Conservation (phyloP, 1,140 invertebrate genomes). For the Drosophila orosa region DNA sequence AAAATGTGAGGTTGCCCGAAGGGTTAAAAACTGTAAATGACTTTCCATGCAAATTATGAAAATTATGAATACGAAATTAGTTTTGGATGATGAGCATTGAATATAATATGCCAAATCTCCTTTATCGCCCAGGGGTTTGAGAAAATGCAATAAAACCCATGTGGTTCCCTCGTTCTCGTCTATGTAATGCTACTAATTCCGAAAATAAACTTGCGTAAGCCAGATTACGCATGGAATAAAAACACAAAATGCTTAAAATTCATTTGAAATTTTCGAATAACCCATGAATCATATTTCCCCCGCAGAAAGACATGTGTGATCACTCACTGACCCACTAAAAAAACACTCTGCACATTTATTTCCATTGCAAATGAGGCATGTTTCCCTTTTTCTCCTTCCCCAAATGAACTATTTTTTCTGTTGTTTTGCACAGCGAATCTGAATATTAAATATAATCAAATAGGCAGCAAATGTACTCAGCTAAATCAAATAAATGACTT, state of each 20-base stretch:
- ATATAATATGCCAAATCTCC: conserved; percentile 22
- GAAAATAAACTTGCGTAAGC: conserved; percentile 6
- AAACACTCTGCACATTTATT: conserved; percentile 45
- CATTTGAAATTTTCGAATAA: conserved; percentile 48
- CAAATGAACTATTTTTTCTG: not conserved
- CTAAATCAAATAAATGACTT: conserved; percentile 63
- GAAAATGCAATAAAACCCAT: conserved; percentile 1
- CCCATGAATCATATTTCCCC: conserved; percentile 55
- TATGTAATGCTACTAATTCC: conserved; percentile 2
- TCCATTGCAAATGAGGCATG: conserved; percentile 47
- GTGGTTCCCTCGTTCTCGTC: conserved; percentile 6
- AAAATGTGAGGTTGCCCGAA: conserved; percentile 23
- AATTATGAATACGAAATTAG: conserved; percentile 75
- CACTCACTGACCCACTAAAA: conserved; percentile 40
- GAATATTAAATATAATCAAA: conserved; percentile 59
- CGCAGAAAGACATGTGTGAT: conserved; percentile 24
- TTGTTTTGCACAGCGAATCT: conserved; percentile 30
- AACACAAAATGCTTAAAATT: conserved; percentile 13
- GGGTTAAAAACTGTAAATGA: conserved; percentile 36
- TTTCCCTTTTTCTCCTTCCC: not conserved
- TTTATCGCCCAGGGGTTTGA: not conserved
- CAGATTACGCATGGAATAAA: conserved; percentile 18
- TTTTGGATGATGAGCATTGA: conserved; percentile 36
- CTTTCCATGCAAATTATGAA: conserved; percentile 66
- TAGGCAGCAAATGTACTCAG: conserved; percentile 50